Base-by-base conservation (phyloP, 2,113 vertebrate species). In the Ammodytes dubius region DNA sequence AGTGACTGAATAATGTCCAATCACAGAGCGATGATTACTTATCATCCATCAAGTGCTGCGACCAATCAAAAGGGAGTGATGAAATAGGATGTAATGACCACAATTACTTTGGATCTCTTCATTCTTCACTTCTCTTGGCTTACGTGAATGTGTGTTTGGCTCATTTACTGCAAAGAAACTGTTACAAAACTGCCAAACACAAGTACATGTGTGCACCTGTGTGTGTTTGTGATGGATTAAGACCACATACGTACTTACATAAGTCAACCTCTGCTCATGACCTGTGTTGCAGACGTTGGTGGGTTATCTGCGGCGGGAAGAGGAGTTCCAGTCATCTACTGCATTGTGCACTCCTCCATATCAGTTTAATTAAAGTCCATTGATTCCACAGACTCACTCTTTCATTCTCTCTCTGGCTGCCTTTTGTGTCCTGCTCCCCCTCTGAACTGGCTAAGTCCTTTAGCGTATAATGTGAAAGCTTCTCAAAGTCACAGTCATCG, bases 291-390 rank as follows among this genome's bases (percentile, higher is more conserved):
- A 68, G 60, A 14, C 7, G 17, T 27, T 79, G 79, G n/a, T 74
- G 69, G 14, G 64, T 86, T 86, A 88, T 89, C 80, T 78, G 54
- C 50, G 59, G 71, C 67, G 53, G 8, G 57, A 72, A 35, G 73
- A 83, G 65, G 57, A 54, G 86, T 67, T 63, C 19, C 53, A 57
- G 57, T 88, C 84, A 92, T 90, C 88, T 82, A 74, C 63, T 77
- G 75, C 77, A 80, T 89, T 89, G 85, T 82, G 83, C 75, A 40
- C 49, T 70, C 53, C 27, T 58, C 82, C 82, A 81, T 89, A 91
- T 91, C 88, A 86, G 63, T 89, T 87, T 89, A 93, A 94, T 94
- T 87, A 92, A 91, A 92, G 79, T 10, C 27, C 79, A 89, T 80
- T 68, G 91, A 94, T 91, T 91, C 60, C 71, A 77, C 35, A 14